Base-by-base conservation (phyloP, 1,140 invertebrate genomes). In the Psix sp. region DNA sequence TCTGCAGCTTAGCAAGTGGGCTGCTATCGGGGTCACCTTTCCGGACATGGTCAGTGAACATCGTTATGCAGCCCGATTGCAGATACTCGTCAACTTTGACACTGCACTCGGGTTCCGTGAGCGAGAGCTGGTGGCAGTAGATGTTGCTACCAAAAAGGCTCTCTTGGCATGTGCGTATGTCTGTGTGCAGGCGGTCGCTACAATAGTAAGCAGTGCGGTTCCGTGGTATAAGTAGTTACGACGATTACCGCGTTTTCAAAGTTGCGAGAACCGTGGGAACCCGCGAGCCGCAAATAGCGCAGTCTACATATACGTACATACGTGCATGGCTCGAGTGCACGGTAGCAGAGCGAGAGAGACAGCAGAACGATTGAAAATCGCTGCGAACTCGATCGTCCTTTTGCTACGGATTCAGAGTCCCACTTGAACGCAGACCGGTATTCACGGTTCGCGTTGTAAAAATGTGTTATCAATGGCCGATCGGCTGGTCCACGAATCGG, bases 261-360 rank as follows among this genome's bases (percentile, higher is more conserved):
- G 79, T 84, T 82, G 80, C 80, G 80, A 80, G 79, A 83, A 83
- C 81, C 82, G 84, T 84, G 84, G 82, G 84, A 85, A 85, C 81
- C 48, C 77, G 78, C 59, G 72, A 78, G 74, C 77, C 72, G 74
- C 79, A 79, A 76, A 84, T 76, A 74, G 70, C 26, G 66, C 74
- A 70, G 74, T 39, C 77, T 57, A 74, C 75, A 74, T 80, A 78
- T 78, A 80, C 73, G 71, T 75, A 68, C 66, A 46, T 74, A 62
- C 57, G 57, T 31, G 67, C 49, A 68, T n/a, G n/a, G 66, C 72
- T 52, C 68, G 42, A 62, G 17, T 67, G 45, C 49, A 71, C 38
- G 59, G 59, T 57, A 54, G 48, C 66, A 29, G 11, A 51, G 46
- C 51, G 18, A 17, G 21, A 63, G 66, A 75, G 29, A 38, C 39